phyloP scores from a whole-genome alignment of 2,113 vertebrate genomes.

The Rhodinocichla rosea region DNA sequence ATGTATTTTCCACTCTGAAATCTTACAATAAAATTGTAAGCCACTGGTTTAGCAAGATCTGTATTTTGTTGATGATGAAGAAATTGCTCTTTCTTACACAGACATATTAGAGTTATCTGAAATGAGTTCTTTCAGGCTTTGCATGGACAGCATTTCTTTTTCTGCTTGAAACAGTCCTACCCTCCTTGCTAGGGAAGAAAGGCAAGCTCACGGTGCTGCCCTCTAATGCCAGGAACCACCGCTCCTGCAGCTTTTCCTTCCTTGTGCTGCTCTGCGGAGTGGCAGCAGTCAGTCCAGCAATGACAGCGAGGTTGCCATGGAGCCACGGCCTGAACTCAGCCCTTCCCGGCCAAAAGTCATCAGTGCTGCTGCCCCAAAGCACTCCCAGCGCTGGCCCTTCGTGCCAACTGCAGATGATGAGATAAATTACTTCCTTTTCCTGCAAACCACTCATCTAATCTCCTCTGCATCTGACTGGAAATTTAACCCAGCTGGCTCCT shows the following conservation, averaged over 20 bases:
- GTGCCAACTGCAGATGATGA: neutral
- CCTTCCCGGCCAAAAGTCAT: neutral
- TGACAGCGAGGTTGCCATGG: constrained; percentile 40
- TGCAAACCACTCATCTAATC: neutral
- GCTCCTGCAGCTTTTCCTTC: neutral
- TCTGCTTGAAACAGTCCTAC: neutral
- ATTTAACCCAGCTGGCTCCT: constrained; percentile 13
- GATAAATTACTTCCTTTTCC: neutral
- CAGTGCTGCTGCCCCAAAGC: neutral
- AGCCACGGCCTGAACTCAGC: neutral
- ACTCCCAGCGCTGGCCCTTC: neutral
- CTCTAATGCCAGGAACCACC: neutral
- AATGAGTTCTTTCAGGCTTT: neutral
- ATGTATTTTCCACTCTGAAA: neutral
- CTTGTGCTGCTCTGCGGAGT: neutral
- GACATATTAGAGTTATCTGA: neutral
- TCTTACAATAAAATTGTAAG: constrained; percentile 24
- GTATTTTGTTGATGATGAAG: neutral
- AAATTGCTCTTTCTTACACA: neutral
- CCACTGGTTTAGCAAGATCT: neutral
- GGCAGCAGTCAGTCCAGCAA: neutral
- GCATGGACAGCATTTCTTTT: neutral
- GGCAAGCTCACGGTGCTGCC: neutral
- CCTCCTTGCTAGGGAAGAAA: neutral
- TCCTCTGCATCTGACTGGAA: neutral